Evolutionary conservation across 2,888 invertebrate species (phyloP).

Genomic region (Cosmia trapezina): DNA sequence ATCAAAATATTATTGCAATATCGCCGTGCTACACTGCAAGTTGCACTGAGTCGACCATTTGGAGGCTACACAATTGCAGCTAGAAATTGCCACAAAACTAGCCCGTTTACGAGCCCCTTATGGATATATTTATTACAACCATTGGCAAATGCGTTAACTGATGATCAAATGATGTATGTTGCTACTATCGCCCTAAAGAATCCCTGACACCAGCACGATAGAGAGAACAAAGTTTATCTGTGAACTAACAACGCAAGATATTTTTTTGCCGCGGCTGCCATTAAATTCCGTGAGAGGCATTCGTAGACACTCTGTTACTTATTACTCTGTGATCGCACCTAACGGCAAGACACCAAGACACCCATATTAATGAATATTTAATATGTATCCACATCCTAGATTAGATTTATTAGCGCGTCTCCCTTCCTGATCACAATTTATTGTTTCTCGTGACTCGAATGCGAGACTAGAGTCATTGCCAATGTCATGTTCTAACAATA

Average conservation of each 20-base stretch:
- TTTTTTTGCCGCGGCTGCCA: not conserved
- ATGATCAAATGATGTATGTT: not conserved
- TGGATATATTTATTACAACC: not conserved
- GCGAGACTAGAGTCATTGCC: constrained; percentile 40
- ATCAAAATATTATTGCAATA: too few relatives aligned
- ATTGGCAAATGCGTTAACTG: not conserved
- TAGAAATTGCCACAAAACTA: too few relatives aligned
- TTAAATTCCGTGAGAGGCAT: not conserved
- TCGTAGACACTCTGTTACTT: constrained; percentile 7
- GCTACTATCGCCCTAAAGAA: not conserved
- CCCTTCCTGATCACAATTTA: constrained; percentile 66
- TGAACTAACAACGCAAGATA: too few relatives aligned
- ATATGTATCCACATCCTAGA: constrained; percentile 28
- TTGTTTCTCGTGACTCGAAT: constrained; percentile 66
- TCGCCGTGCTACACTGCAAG: too few relatives aligned
- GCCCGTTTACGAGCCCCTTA: too few relatives aligned
- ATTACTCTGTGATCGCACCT: constrained; percentile 9
- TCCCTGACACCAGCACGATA: not conserved
- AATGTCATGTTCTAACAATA: constrained; percentile 63
- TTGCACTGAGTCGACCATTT: too few relatives aligned
- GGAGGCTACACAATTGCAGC: too few relatives aligned
- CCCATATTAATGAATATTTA: constrained; percentile 51
- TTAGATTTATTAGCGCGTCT: constrained; percentile 63
- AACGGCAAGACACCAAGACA: constrained; percentile 29
- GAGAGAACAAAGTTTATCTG: not conserved